phyloP scores from a whole-genome alignment of 2,113 vertebrate species.

The Podocnemis expansa region DNA sequence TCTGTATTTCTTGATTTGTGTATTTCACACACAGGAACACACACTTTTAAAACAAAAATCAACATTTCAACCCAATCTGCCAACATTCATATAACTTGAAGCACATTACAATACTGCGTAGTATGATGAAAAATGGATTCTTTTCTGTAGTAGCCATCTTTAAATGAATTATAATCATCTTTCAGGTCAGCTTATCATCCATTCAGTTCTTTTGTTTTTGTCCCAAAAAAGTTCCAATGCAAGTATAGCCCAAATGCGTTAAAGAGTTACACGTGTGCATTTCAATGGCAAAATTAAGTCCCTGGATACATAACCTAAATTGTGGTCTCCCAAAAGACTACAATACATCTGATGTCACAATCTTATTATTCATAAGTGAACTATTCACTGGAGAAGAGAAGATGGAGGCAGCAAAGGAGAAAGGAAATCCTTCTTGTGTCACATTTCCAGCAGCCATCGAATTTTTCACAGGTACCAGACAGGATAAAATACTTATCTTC shows the following conservation, averaged over 20 bases:
- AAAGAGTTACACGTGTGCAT: neutral
- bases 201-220: neutral
- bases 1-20: neutral
- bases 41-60: neutral
- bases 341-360: neutral
- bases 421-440: neutral
- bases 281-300: neutral
- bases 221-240: neutral
- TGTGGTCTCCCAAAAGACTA: accelerated
- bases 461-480: neutral
- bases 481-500: neutral
- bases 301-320: neutral
- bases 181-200: neutral
- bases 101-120: accelerated
- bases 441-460: neutral
- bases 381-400: neutral
- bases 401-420: neutral
- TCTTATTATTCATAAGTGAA: neutral
- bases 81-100: accelerated
- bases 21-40: neutral
- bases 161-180: neutral
- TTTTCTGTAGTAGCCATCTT: accelerated
- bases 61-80: neutral
- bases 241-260: neutral
- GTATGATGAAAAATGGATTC: accelerated